These are phyloP conservation scores for Malacosoma neustria DNA, from an alignment of 2,888 invertebrate species.

Conservation along the genomic window DNA sequence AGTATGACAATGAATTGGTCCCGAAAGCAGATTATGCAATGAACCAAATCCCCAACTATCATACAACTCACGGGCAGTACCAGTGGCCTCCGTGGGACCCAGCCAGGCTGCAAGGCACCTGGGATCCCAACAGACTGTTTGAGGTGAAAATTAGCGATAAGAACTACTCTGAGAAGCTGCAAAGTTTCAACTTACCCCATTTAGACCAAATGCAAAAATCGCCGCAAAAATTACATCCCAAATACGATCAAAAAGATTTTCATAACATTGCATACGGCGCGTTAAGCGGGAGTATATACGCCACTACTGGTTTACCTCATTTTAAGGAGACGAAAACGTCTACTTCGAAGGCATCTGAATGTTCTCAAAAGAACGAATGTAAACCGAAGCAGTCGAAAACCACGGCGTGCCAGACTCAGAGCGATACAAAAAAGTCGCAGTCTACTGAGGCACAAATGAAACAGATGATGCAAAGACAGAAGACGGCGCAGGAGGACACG, in stretches of 20 bases:
- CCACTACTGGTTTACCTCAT: slow-evolving; percentile 51
- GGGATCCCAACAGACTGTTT: slow-evolving; percentile 68
- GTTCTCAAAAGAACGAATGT: slow-evolving; percentile 56
- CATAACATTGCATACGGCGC: slow-evolving; percentile 64
- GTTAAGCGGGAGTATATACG: slow-evolving; percentile 52
- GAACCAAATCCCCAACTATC: slow-evolving; percentile 81
- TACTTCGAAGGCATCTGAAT: slow-evolving; percentile 49
- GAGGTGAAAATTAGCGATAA: slow-evolving; percentile 71
- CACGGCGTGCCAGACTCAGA: slow-evolving; percentile 61
- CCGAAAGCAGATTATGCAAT: slow-evolving; percentile 77
- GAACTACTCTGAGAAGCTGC: slow-evolving; percentile 75
- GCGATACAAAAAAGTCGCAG: slow-evolving; percentile 53
- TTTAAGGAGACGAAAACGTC: slow-evolving; percentile 59
- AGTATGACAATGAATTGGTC: slow-evolving; percentile 69
- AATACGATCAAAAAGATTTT: slow-evolving; percentile 65
- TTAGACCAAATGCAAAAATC: slow-evolving; percentile 76
- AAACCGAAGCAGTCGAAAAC: slow-evolving; percentile 64
- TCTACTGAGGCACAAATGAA: slow-evolving; percentile 52
- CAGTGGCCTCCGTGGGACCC: slow-evolving; percentile 78
- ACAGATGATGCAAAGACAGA: slow-evolving; percentile 59
- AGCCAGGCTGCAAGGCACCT: slow-evolving; percentile 58
- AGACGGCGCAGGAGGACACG: slow-evolving; percentile 49
- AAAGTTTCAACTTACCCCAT: slow-evolving; percentile 74
- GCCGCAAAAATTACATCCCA: slow-evolving; percentile 74
- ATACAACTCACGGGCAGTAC: slow-evolving; percentile 77